Evolutionary conservation across 2,113 vertebrate genomes (phyloP).

Genomic region (Seriola quinqueradiata): DNA sequence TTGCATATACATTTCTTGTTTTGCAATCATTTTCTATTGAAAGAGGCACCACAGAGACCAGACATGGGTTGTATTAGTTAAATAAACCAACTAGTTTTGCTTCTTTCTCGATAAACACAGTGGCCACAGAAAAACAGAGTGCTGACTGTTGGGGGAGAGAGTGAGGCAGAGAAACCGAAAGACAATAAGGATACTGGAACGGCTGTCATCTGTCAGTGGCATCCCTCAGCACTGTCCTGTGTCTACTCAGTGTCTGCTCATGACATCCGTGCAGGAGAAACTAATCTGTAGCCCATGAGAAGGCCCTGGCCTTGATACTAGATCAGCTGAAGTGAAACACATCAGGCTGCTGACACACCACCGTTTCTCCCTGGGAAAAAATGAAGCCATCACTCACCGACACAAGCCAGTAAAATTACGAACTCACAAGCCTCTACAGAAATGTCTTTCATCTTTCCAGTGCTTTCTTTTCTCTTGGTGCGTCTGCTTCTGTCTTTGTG

Average conservation of each 20-base stretch:
- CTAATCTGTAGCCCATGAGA: constrained; percentile 68
- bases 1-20: background rate
- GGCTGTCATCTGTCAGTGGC: constrained; percentile 70
- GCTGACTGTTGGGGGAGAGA: constrained; percentile 29
- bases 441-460: constrained; percentile 58
- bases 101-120: constrained; percentile 28
- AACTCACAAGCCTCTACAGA: constrained; percentile 60
- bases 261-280: constrained; percentile 63
- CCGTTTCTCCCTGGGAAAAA: constrained; percentile 65
- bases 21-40: background rate
- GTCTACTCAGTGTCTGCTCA: constrained; percentile 63
- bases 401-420: constrained; percentile 67
- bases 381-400: constrained; percentile 78
- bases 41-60: constrained; percentile 2
- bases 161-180: constrained; percentile 43
- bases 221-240: constrained; percentile 64
- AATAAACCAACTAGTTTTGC: constrained; percentile 7
- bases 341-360: constrained; percentile 67
- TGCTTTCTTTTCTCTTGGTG: constrained; percentile 25
- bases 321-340: constrained; percentile 74
- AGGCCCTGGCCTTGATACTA: constrained; percentile 69
- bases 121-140: constrained; percentile 5
- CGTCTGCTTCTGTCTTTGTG: constrained; percentile 37
- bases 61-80: constrained; percentile 1
- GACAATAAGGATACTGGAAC: constrained; percentile 59